Conservation (phyloP, 2,888 invertebrate species). For the Drosophila tanythrix region DNA sequence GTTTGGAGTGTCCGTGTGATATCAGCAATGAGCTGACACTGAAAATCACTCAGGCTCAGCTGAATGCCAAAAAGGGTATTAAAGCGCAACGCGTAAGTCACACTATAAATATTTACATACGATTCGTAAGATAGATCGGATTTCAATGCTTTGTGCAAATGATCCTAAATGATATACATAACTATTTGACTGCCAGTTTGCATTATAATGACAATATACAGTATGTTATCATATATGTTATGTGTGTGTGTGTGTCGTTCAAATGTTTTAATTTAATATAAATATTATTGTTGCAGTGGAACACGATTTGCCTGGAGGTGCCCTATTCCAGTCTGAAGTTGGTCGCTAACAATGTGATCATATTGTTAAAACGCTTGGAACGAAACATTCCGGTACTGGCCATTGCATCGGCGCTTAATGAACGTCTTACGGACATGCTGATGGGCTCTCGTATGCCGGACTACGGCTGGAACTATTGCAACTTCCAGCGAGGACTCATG, state of each 20-base stretch:
- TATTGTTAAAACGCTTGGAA: conserved; percentile 92
- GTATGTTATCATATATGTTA: neutral
- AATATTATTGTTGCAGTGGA: conserved; percentile 89
- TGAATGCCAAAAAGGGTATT: conserved; percentile 92
- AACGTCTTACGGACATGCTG: conserved; percentile 92
- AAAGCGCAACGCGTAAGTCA: conserved; percentile 93
- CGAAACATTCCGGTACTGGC: conserved; percentile 94
- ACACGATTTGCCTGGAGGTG: conserved; percentile 93
- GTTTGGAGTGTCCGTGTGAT: conserved; percentile 91
- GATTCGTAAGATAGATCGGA: neutral
- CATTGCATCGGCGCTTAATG: conserved; percentile 95
- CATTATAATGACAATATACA: neutral
- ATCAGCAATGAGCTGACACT: conserved; percentile 91
- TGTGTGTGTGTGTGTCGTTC: neutral
- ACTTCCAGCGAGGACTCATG: conserved; percentile 88
- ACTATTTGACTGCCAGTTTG: neutral
- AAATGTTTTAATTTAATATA: neutral
- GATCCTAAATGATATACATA: neutral
- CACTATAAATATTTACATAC: neutral
- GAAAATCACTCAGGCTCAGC: conserved; percentile 90
- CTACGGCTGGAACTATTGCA: conserved; percentile 83
- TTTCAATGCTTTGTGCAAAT: neutral
- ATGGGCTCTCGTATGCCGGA: conserved; percentile 84
- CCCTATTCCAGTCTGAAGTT: conserved; percentile 92
- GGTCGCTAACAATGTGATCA: conserved; percentile 92